phyloP scores from a whole-genome alignment of 2,888 invertebrate species.

The Diachrysia chrysitis region DNA sequence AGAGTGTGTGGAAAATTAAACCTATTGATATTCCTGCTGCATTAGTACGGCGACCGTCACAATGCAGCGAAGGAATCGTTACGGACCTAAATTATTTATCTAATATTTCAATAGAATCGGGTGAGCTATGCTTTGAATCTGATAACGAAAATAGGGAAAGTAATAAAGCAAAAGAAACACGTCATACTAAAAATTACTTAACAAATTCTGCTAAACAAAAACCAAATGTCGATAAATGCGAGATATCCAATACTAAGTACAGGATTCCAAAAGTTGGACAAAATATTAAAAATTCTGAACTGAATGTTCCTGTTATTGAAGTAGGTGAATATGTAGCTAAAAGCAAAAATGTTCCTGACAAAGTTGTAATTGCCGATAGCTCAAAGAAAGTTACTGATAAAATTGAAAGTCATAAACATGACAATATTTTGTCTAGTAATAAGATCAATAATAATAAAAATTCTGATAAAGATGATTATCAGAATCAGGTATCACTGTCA shows the following conservation, averaged over 20 bases:
- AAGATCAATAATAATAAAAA: slow-evolving; percentile 13
- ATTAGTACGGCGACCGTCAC: slow-evolving; percentile 57
- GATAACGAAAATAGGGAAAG: slow-evolving; percentile 30
- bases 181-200: slow-evolving; percentile 10
- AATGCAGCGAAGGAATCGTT: slow-evolving; percentile 56
- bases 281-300: slow-evolving; percentile 22
- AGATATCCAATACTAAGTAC: slow-evolving; percentile 33
- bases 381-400: not conserved
- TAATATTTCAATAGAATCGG: slow-evolving; percentile 68
- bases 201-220: slow-evolving; percentile 27
- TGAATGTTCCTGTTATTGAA: slow-evolving; percentile 32
- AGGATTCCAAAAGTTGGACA: slow-evolving; percentile 63
- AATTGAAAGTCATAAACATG: slow-evolving; percentile 3
- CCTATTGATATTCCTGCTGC: slow-evolving; percentile 67
- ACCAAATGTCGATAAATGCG: slow-evolving; percentile 18
- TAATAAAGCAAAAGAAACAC: slow-evolving; percentile 22
- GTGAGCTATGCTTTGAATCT: slow-evolving; percentile 61
- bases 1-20: slow-evolving; percentile 64
- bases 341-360: slow-evolving; percentile 9
- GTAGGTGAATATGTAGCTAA: slow-evolving; percentile 12
- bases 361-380: not conserved
- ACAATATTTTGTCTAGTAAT: slow-evolving; percentile 2
- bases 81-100: slow-evolving; percentile 66
- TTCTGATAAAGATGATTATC: slow-evolving; percentile 8
- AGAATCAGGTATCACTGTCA: slow-evolving; percentile 28